Percentiles rank a stretch among this genome's conserved stretches.
phyloP scores from a whole-genome alignment of 2,797 vertebrate species.

The Thalassophryne amazonica region DNA sequence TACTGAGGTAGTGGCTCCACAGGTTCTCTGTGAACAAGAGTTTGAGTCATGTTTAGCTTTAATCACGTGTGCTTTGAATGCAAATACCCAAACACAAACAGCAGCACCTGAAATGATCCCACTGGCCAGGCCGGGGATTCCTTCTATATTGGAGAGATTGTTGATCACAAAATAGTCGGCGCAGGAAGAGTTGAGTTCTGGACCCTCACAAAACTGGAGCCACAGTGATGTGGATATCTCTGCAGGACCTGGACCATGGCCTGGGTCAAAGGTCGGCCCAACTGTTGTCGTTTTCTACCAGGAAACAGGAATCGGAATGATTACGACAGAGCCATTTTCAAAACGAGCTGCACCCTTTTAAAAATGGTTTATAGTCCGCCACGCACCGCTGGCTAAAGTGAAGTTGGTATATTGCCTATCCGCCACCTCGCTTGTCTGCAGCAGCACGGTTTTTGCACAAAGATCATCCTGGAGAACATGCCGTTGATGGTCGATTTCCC shows the following conservation, averaged over 20 bases:
- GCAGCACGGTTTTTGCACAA: conserved; percentile 75
- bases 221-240: conserved; percentile 76
- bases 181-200: conserved; percentile 76
- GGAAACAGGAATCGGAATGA: too few relatives aligned
- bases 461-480: conserved; percentile 56
- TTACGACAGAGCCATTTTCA: too few relatives aligned
- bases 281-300: conserved; percentile 55
- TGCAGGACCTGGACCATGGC: background rate
- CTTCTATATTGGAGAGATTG: conserved; percentile 77
- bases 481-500: conserved; percentile 85
- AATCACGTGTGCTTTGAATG: background rate
- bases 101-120: conserved; percentile 80
- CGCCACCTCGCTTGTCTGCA: background rate
- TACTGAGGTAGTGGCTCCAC: conserved; percentile 85
- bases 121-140: conserved; percentile 86
- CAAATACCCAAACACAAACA: background rate
- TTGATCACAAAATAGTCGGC: conserved; percentile 84
- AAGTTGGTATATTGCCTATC: conserved; percentile 44
- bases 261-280: conserved; percentile 13
- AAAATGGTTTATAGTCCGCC: too few relatives aligned
- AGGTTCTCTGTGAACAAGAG: conserved; percentile 78
- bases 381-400: conserved; percentile 27
- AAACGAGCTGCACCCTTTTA: too few relatives aligned
- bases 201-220: conserved; percentile 79
- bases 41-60: background rate